Conservation (phyloP, 2,888 invertebrate species). For the Lasioglossum lativentre region DNA sequence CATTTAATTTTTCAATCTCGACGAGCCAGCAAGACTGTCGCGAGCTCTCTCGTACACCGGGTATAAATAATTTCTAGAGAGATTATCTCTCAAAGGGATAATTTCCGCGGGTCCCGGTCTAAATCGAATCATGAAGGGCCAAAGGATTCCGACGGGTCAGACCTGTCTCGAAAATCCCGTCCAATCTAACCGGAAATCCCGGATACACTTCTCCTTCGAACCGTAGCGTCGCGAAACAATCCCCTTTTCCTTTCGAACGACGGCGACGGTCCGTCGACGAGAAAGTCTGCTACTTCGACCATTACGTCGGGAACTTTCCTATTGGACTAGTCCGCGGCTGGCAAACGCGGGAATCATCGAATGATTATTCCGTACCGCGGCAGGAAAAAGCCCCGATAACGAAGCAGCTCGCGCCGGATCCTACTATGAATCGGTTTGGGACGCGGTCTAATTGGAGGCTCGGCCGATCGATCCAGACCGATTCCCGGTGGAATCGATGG, state of each 20-base stretch:
- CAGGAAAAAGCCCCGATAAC: constrained; percentile 32
- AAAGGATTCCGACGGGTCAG: constrained; percentile 23
- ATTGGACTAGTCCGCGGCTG: constrained; percentile 48
- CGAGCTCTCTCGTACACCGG: neutral
- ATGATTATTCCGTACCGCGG: constrained; percentile 31
- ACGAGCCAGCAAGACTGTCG: neutral
- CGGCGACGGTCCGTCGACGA: neutral
- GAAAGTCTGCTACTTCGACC: constrained; percentile 58
- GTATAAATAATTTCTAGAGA: constrained; percentile 33
- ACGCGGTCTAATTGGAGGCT: constrained; percentile 39
- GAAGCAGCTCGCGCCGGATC: constrained; percentile 11
- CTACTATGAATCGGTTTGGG: neutral
- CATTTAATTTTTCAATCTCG: neutral
- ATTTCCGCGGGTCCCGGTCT: constrained; percentile 7
- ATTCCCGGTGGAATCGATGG: neutral
- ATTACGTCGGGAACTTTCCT: constrained; percentile 63
- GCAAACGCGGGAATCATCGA: constrained; percentile 65
- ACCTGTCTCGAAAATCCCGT: constrained; percentile 51
- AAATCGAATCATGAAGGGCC: constrained; percentile 51
- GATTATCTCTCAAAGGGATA: constrained; percentile 28
- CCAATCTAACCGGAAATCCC: constrained; percentile 43
- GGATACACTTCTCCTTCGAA: constrained; percentile 23
- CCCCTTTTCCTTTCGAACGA: constrained; percentile 46
- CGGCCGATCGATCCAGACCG: constrained; percentile 20
- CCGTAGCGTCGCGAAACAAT: constrained; percentile 51